Base-by-base conservation (phyloP, 2,888 invertebrate species). In the Hartigia nigra region DNA sequence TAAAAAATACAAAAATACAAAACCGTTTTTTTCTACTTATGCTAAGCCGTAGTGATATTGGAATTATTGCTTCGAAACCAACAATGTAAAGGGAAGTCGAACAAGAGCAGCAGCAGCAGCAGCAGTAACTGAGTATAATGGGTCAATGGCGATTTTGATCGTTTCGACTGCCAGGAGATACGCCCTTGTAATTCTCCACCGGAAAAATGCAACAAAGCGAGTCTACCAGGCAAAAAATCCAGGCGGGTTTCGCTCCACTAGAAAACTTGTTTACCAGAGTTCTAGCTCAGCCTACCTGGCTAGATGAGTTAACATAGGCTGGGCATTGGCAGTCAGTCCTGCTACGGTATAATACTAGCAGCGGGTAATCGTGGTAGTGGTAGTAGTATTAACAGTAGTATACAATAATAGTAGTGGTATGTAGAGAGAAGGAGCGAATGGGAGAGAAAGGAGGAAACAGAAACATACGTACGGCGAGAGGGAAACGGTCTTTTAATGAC, bases 191-290 rank as follows among this genome's bases (percentile, higher is more conserved):
- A 55, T 55, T 55, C 55, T 55, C 23, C 9, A 55, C 84, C 77
- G 78, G 79, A 84, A 84, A 80, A 82, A 83, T 75, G 82, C 79
- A 83, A 83, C 82, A 83, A 78, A 84, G 82, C 80, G 78, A 84
- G 80, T 78, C 77, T 80, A 74, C 79, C 69, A 81, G 82, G 79
- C 78, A 79, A 82, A 79, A 55, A 82, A 80, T 36, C 78, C 75
- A 75, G 69, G 79, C 79, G 79, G 76, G 80, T 80, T 80, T 78
- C 75, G 76, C 55, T 76, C 31, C 75, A 74, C 32, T 75, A 76
- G 79, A 82, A 77, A 81, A 78, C 79, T 80, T 55, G 55, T 55
- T 55, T 55, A 23, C 55, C 23, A 55, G 55, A 55, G 55, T 55
- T 55, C 23, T 55, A 55, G 55, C 55, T 23, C 55, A 9, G 55